A percentile compares a stretch with the other conserved stretches of the same genome.
Conservation (phyloP, 2,888 invertebrate genomes). For the Tiliacea aurago region DNA sequence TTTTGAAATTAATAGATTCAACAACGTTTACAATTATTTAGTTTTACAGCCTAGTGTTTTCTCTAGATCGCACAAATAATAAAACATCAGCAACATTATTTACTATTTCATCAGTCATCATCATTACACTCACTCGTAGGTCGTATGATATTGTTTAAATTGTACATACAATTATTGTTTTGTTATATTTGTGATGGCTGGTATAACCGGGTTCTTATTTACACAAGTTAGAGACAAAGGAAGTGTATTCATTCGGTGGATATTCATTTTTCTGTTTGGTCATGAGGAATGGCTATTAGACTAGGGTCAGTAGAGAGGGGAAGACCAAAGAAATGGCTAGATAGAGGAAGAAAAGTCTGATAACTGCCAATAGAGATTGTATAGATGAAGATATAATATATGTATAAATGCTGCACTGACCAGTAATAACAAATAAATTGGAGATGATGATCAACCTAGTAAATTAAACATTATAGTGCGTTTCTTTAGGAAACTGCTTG, state of each 20-base stretch:
- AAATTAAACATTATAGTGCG: not conserved
- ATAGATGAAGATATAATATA: not conserved
- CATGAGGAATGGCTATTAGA: no score
- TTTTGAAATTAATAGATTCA: not conserved
- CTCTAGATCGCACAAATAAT: not conserved
- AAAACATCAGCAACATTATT: not conserved
- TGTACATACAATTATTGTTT: conserved; percentile 26
- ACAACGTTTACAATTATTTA: not conserved
- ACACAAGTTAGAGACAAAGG: conserved; percentile 30
- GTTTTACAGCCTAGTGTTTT: not conserved
- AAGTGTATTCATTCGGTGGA: not conserved
- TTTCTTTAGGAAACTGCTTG: not conserved
- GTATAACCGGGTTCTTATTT: conserved; percentile 34
- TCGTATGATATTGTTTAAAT: conserved; percentile 56
- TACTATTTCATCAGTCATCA: not conserved
- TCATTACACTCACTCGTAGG: conserved; percentile 45
- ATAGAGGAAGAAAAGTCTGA: not conserved
- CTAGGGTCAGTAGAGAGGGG: not conserved
- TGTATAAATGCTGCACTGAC: not conserved
- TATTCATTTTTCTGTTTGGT: not conserved
- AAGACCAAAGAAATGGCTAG: not conserved
- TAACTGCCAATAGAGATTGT: not conserved
- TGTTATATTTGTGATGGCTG: conserved; percentile 25
- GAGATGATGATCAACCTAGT: not conserved
- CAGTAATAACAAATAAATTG: not conserved